Evolutionary conservation across 2,113 vertebrate species (phyloP).

Genomic region (Mesitornis unicolor): DNA sequence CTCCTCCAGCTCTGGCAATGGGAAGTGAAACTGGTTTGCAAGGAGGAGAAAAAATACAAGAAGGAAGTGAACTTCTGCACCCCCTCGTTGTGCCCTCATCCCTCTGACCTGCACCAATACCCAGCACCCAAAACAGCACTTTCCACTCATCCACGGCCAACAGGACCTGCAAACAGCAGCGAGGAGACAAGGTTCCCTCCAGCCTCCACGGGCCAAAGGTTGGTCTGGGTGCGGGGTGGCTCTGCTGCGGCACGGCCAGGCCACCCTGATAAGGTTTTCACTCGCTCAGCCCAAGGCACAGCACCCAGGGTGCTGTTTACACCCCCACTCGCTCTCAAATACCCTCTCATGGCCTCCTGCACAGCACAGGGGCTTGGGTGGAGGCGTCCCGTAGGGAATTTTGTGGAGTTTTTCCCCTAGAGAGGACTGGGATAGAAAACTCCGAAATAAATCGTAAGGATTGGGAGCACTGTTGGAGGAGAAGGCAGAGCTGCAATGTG

Average conservation of each 20-base stretch:
- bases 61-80: neutral
- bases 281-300: neutral
- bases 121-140: neutral
- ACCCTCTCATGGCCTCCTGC: rapidly evolving
- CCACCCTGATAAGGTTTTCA: neutral
- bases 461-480: neutral
- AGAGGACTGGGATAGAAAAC: neutral
- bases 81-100: neutral
- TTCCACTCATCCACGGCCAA: neutral
- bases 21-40: neutral
- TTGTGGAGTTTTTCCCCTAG: rapidly evolving
- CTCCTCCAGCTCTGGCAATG: neutral
- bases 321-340: neutral
- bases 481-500: neutral
- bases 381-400: rapidly evolving
- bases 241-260: neutral
- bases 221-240: neutral
- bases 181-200: neutral
- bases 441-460: neutral
- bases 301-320: neutral
- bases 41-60: neutral
- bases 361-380: rapidly evolving
- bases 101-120: neutral
- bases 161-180: neutral
- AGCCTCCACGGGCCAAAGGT: neutral